These are phyloP conservation scores for Torymus tubicola DNA, from an alignment of 2,888 invertebrate species.

Conservation along the genomic window DNA sequence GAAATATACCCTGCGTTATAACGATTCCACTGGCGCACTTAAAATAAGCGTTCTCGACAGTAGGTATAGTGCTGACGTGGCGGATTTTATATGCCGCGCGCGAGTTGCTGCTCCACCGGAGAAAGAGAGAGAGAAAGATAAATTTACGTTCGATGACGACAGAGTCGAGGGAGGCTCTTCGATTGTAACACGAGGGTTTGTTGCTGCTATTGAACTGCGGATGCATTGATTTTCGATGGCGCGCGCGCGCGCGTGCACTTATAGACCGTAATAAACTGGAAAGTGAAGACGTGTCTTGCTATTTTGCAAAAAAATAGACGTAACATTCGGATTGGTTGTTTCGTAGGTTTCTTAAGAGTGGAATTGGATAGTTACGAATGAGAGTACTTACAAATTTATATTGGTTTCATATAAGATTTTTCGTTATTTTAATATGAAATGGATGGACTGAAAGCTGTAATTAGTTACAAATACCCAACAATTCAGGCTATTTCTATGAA, in stretches of 20 bases:
- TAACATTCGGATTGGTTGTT: neutral
- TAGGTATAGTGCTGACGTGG: neutral
- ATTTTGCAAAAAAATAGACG: slow-evolving; percentile 2
- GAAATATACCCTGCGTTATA: no score
- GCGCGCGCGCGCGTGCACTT: neutral
- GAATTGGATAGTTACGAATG: no score
- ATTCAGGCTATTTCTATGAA: no score
- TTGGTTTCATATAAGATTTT: no score
- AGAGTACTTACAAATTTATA: no score
- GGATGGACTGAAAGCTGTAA: no score
- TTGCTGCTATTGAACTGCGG: slow-evolving; percentile 18
- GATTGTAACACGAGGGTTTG: slow-evolving; percentile 19
- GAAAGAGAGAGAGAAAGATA: slow-evolving; percentile 6
- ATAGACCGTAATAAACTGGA: slow-evolving; percentile 17
- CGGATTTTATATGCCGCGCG: neutral
- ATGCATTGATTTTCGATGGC: slow-evolving; percentile 42
- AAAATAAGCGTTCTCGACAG: neutral
- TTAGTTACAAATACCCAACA: no score
- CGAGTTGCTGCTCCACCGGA: no score
- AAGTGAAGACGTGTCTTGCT: neutral
- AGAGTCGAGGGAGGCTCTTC: slow-evolving; percentile 7
- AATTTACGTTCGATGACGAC: slow-evolving; percentile 23
- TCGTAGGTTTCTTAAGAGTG: no score
- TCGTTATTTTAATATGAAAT: no score
- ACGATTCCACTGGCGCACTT: neutral